phyloP scores from a whole-genome alignment of 2,888 invertebrate species.

The Scaptomyza reducta region DNA sequence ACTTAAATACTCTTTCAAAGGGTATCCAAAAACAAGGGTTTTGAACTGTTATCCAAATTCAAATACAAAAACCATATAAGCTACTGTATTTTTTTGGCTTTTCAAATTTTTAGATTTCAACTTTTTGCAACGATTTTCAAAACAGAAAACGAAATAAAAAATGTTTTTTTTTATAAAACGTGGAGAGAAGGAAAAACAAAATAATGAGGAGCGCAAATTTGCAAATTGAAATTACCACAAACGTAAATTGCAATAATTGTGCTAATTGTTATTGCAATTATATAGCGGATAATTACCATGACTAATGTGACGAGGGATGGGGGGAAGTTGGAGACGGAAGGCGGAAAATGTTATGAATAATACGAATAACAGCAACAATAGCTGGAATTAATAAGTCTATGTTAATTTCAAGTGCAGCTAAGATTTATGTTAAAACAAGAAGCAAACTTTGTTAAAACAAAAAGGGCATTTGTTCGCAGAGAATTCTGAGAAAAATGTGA shows the following conservation, averaged over 20 bases:
- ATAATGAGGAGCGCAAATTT: conserved; percentile 54
- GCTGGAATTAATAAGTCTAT: conserved; percentile 2
- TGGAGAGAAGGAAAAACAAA: conserved; percentile 12
- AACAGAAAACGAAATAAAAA: background rate
- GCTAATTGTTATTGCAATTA: conserved; percentile 78
- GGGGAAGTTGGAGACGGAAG: background rate
- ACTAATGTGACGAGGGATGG: conserved; percentile 58
- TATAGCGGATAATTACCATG: conserved; percentile 72
- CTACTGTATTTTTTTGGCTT: background rate
- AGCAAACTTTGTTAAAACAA: conserved; percentile 31
- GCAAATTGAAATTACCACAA: conserved; percentile 73
- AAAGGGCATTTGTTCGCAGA: conserved; percentile 2
- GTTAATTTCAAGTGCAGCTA: conserved; percentile 17
- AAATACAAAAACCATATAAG: background rate
- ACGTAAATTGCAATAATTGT: conserved; percentile 76
- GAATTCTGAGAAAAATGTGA: no score
- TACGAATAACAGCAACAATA: conserved; percentile 16
- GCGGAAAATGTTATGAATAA: conserved; percentile 67
- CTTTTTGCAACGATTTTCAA: conserved; percentile 7
- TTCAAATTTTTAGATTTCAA: conserved; percentile 11
- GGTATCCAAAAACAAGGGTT: background rate
- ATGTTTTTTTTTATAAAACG: conserved; percentile 12
- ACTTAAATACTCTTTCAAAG: no score
- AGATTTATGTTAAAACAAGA: conserved; percentile 31
- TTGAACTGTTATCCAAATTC: background rate